Evolutionary conservation across 37 sponge, comb jelly and placozoan species (phyloP).

Genomic region (Agelas oroides): DNA sequence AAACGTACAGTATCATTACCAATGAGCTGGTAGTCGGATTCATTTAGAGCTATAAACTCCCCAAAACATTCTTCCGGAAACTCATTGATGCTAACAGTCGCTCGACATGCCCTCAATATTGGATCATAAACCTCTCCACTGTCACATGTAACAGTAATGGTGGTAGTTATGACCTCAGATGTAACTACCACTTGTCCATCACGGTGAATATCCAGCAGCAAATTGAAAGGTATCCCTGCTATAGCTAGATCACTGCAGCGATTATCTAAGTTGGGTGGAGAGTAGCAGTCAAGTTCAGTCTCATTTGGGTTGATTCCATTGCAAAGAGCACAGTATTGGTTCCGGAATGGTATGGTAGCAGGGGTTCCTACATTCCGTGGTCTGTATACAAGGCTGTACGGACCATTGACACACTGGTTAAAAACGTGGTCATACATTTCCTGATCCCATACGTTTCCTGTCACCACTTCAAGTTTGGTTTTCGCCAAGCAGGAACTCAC

Average conservation of each 20-base stretch:
- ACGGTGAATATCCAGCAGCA: slow-evolving; percentile 5
- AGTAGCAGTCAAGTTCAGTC: no score
- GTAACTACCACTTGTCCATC: neutral
- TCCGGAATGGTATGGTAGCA: neutral
- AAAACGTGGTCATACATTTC: slow-evolving; percentile 3
- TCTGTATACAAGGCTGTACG: neutral
- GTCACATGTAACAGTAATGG: neutral
- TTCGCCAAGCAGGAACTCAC: neutral
- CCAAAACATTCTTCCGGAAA: slow-evolving; percentile 1
- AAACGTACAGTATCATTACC: slow-evolving; percentile 9
- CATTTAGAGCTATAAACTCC: neutral
- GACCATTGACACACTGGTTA: neutral
- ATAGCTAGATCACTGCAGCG: no score
- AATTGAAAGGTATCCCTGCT: slow-evolving; percentile 15
- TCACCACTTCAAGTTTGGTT: neutral
- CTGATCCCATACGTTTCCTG: no score
- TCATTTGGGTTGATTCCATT: neutral
- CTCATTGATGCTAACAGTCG: no score
- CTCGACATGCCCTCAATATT: slow-evolving; percentile 6
- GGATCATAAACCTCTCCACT: neutral
- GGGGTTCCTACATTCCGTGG: no score
- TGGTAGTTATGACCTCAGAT: neutral
- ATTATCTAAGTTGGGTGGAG: no score
- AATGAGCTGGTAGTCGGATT: slow-evolving; percentile 14
- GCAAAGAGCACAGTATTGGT: slow-evolving; percentile 12